phyloP scores from a whole-genome alignment of 2,797 vertebrate species.

The Poecile montanus region DNA sequence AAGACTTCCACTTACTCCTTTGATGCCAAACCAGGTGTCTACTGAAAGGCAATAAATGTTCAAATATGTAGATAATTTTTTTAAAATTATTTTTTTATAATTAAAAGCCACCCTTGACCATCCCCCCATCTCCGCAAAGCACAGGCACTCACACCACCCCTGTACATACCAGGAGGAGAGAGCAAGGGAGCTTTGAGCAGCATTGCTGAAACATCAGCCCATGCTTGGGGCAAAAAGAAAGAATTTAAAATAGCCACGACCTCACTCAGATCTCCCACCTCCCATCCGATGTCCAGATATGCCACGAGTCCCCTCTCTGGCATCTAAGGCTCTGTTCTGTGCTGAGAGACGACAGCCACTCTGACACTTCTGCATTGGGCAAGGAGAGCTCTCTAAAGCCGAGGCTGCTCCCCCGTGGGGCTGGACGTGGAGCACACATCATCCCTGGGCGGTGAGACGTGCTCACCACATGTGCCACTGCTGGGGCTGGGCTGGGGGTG shows the following conservation, averaged over 20 bases:
- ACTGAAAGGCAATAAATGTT: neutral
- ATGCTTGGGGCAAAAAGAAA: neutral
- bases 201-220: neutral
- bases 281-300: neutral
- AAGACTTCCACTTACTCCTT: constrained; percentile 28
- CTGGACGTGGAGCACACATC: neutral
- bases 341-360: neutral
- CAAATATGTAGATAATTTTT: neutral
- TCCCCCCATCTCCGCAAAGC: neutral
- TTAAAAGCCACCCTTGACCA: neutral
- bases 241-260: neutral
- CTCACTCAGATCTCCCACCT: constrained; percentile 7
- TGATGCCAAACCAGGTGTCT: constrained; percentile 21
- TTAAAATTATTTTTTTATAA: neutral
- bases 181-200: constrained; percentile 8
- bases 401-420: neutral
- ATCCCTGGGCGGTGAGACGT: fast-evolving
- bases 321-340: neutral
- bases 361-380: neutral
- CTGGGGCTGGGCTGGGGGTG: neutral
- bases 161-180: neutral
- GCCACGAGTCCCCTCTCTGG: neutral
- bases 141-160: neutral
- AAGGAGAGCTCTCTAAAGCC: neutral
- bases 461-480: fast-evolving